A percentile compares a stretch with the other conserved stretches of the same genome.
These are phyloP conservation scores for Macrotus californicus DNA, from an alignment of 2,113 vertebrate species.

Conservation along the genomic window DNA sequence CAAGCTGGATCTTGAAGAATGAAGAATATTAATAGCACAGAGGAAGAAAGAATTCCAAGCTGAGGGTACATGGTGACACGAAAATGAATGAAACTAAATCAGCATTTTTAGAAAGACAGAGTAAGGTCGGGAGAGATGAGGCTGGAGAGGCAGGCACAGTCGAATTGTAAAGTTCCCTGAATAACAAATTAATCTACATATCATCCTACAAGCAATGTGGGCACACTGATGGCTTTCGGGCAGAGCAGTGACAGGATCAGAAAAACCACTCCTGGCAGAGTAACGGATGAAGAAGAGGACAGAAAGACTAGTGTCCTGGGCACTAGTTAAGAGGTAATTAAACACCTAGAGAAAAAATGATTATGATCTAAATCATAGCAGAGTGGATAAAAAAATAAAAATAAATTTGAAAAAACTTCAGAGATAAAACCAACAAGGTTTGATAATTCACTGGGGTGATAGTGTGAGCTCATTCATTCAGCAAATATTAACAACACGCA, in stretches of 20 bases:
- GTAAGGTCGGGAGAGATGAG: not conserved
- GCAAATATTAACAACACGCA: not conserved
- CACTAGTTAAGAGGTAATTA: not conserved
- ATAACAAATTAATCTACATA: not conserved
- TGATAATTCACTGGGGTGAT: not conserved
- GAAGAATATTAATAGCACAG: not conserved
- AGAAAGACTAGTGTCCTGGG: not conserved
- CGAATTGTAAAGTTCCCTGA: not conserved
- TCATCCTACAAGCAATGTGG: not conserved
- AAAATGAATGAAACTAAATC: not conserved
- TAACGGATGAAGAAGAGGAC: not conserved
- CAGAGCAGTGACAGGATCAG: not conserved
- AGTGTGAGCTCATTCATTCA: not conserved
- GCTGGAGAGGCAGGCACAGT: not conserved
- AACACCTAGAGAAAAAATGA: not conserved
- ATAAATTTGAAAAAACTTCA: not conserved
- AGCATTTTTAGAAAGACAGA: not conserved
- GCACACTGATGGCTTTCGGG: not conserved
- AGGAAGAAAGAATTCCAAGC: not conserved
- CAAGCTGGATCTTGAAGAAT: not conserved
- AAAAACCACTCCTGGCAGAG: slow-evolving; percentile 5
- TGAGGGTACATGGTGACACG: not conserved
- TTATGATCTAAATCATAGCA: not conserved
- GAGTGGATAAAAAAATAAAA: not conserved
- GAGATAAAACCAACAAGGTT: not conserved